phyloP scores from a whole-genome alignment of 1,140 invertebrate species.

The Nomia melanderi region DNA sequence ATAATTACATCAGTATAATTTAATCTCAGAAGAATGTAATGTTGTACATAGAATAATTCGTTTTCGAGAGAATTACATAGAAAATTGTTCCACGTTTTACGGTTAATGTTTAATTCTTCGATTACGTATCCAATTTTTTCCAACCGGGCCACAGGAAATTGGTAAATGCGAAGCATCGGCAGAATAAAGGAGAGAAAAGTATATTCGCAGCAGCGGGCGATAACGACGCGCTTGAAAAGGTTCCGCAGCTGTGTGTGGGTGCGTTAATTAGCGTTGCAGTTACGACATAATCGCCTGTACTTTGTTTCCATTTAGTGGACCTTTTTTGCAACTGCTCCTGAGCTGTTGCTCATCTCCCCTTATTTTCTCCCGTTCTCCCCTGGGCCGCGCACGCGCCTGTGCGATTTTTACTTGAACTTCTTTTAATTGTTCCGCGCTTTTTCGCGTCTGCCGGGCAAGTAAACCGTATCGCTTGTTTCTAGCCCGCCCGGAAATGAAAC shows the following conservation, averaged over 20 bases:
- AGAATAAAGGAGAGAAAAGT: background rate
- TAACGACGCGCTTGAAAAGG: background rate
- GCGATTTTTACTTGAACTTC: background rate
- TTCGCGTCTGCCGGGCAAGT: background rate
- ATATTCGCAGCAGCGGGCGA: background rate
- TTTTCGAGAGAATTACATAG: too few relatives aligned
- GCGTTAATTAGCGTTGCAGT: conserved; percentile 13
- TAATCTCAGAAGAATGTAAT: too few relatives aligned
- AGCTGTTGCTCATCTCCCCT: background rate
- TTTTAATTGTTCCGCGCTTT: conserved; percentile 4
- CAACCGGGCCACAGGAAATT: background rate
- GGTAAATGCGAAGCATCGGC: background rate
- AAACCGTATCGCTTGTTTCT: background rate
- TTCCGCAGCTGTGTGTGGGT: background rate
- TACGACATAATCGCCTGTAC: conserved; percentile 8
- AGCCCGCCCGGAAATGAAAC: background rate
- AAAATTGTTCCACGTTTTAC: too few relatives aligned
- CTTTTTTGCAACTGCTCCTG: background rate
- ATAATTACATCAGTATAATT: too few relatives aligned
- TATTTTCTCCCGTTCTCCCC: conserved; percentile 6
- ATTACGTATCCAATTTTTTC: too few relatives aligned
- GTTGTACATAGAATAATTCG: too few relatives aligned
- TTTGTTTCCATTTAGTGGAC: conserved; percentile 15
- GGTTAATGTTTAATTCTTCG: too few relatives aligned
- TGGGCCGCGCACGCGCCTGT: too few relatives aligned